Evolutionary conservation across 2,113 vertebrate species (phyloP).

Genomic region (Clarias batrachus): DNA sequence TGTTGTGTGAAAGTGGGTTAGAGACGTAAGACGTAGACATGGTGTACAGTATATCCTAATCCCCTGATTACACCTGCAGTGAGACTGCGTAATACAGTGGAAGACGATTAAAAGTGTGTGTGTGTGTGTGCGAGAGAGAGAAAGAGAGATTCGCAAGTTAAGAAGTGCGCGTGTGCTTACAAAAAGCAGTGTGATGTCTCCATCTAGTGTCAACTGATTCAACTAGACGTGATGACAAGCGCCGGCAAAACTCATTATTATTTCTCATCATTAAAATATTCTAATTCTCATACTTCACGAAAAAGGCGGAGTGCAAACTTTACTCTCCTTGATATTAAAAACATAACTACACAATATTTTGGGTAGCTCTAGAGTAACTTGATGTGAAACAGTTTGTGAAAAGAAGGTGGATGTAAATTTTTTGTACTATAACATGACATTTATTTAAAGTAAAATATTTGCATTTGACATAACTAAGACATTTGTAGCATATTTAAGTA

Average conservation of each 20-base stretch:
- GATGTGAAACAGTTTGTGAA: neutral
- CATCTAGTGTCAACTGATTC: conserved; percentile 29
- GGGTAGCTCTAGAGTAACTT: neutral
- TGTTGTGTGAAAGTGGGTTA: neutral
- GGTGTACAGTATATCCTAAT: neutral
- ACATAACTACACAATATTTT: no score
- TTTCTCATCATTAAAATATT: neutral
- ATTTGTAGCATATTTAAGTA: neutral
- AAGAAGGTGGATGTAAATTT: neutral
- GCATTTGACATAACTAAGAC: neutral
- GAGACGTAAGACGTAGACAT: neutral
- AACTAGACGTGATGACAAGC: neutral
- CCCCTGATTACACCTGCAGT: neutral
- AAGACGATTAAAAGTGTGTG: neutral
- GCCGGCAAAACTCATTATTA: neutral
- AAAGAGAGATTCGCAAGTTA: neutral
- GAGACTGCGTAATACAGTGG: neutral
- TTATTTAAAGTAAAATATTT: neutral
- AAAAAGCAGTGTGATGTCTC: conserved; percentile 9
- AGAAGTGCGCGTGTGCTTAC: neutral
- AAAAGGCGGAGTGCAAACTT: no score
- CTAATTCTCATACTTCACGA: neutral
- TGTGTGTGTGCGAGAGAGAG: neutral
- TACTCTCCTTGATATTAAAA: no score
- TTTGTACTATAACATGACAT: neutral